Conservation (phyloP, 2,113 vertebrate genomes). For the Typhlomys cinereus region DNA sequence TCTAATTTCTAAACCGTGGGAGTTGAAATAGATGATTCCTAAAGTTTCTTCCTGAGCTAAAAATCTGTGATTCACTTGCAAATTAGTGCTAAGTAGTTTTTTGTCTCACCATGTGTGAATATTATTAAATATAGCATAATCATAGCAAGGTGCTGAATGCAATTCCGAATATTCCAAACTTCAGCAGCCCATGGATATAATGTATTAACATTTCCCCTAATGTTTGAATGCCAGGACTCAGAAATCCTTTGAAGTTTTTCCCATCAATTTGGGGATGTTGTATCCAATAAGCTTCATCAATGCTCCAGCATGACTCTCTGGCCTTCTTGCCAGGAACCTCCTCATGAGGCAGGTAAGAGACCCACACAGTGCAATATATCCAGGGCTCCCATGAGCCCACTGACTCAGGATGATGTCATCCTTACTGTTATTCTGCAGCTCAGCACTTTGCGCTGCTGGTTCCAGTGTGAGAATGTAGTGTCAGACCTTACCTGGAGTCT, state of each 20-base stretch:
- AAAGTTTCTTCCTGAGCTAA: conserved; percentile 56
- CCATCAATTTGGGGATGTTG: neutral
- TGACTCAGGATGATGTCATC: neutral
- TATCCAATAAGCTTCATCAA: neutral
- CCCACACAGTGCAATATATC: neutral
- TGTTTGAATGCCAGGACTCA: neutral
- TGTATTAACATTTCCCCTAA: conserved; percentile 12
- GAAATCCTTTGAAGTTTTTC: neutral
- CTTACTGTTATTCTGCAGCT: neutral
- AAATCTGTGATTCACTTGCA: conserved; percentile 62
- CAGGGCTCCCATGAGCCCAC: neutral
- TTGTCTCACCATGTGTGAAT: conserved; percentile 43
- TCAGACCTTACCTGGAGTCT: neutral
- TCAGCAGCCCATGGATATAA: neutral
- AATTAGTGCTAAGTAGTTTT: conserved; percentile 58
- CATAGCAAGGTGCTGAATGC: conserved; percentile 15
- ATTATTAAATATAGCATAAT: conserved; percentile 45
- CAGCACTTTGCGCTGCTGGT: neutral
- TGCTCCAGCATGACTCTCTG: neutral
- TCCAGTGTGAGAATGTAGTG: neutral
- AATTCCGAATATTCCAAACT: conserved; percentile 42
- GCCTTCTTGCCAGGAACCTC: neutral
- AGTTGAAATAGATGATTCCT: conserved; percentile 48
- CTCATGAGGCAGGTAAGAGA: neutral
- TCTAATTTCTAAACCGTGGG: conserved; percentile 44